A percentile compares a stretch with the other conserved stretches of the same genome.
Conservation (phyloP, 2,113 vertebrate genomes). For the Miniopterus natalensis region DNA sequence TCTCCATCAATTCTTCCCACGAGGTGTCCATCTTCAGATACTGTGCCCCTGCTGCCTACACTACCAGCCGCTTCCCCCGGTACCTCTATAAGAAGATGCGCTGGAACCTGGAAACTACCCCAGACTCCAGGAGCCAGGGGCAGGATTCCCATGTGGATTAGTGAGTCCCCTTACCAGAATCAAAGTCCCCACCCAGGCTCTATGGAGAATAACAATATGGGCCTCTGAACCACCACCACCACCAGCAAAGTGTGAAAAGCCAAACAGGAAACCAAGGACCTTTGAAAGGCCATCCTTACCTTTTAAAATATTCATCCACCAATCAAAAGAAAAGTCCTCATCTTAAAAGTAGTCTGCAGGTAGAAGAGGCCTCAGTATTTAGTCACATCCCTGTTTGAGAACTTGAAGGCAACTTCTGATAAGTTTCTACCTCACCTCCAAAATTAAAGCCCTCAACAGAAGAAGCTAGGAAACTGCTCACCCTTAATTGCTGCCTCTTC, state of each 20-base stretch:
- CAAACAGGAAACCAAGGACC: not conserved
- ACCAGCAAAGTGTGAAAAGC: not conserved
- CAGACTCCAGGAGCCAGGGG: not conserved
- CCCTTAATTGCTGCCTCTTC: not conserved
- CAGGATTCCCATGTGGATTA: conserved; percentile 85
- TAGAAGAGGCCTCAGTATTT: not conserved
- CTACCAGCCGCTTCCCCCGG: conserved; percentile 77
- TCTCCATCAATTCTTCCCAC: conserved; percentile 82
- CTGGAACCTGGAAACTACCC: conserved; percentile 90
- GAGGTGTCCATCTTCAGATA: conserved; percentile 90
- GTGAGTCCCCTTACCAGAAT: conserved; percentile 86
- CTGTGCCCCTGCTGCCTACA: conserved; percentile 87
- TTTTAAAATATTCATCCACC: not conserved
- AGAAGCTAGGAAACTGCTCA: not conserved
- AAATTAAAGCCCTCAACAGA: not conserved
- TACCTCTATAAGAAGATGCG: conserved; percentile 93
- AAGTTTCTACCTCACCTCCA: not conserved
- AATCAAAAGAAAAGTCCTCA: conserved; percentile 45
- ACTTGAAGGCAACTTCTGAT: conserved; percentile 2
- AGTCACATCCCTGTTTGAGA: not conserved
- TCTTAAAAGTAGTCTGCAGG: conserved; percentile 2
- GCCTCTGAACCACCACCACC: not conserved
- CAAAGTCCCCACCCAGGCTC: not conserved
- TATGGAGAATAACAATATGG: not conserved
- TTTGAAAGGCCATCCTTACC: not conserved